Conservation (phyloP, 2,888 invertebrate genomes). For the Drosophila algonquin region DNA sequence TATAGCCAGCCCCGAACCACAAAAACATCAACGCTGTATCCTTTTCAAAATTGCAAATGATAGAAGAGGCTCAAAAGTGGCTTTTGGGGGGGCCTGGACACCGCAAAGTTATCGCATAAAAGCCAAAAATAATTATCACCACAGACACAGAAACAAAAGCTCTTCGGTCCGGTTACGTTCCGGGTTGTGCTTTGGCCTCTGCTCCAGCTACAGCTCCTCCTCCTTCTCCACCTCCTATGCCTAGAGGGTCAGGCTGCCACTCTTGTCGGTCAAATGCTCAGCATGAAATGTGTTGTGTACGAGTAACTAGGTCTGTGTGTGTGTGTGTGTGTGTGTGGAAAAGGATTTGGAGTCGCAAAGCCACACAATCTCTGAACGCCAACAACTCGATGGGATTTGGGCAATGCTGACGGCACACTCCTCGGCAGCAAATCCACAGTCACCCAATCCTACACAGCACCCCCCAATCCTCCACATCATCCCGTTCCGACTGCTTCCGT, state of each 20-base stretch:
- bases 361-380: constrained; percentile 47
- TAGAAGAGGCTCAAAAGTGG: constrained; percentile 10
- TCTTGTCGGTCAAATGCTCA: constrained; percentile 65
- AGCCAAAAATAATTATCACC: constrained; percentile 80
- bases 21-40: constrained; percentile 50
- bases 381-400: constrained; percentile 35
- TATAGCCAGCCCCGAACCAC: constrained; percentile 23
- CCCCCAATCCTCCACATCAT: not conserved
- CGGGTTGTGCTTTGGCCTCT: constrained; percentile 7
- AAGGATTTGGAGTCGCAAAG: constrained; percentile 25
- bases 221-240: not conserved
- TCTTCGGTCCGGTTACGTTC: constrained; percentile 3
- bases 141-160: constrained; percentile 39
- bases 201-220: not conserved
- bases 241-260: constrained; percentile 41
- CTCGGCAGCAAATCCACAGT: not conserved
- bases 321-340: constrained; percentile 16
- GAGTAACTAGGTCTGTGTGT: constrained; percentile 18
- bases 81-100: constrained; percentile 26
- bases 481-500: not conserved
- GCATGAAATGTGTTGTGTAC: constrained; percentile 28
- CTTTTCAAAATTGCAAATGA: constrained; percentile 68
- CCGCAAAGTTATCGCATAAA: constrained; percentile 76
- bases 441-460: not conserved
- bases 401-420: constrained; percentile 14